Conservation (phyloP, 1,140 invertebrate species). For the Bombus consobrinus region DNA sequence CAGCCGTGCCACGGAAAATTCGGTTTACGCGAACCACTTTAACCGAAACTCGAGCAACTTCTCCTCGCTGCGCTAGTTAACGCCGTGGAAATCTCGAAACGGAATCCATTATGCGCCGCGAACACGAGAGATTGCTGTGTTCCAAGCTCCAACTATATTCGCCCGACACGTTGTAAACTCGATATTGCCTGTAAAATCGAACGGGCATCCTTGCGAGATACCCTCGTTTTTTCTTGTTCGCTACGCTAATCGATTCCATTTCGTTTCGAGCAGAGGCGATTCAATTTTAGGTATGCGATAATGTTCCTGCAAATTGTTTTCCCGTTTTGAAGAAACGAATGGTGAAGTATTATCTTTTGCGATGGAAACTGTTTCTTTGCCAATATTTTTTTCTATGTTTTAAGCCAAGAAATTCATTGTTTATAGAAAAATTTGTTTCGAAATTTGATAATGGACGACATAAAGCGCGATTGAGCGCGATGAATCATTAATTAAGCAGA, state of each 20-base stretch:
- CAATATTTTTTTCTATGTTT: no score
- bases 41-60: constrained; percentile 14
- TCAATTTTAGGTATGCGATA: neutral
- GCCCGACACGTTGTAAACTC: neutral
- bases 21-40: constrained; percentile 21
- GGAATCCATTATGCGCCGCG: constrained; percentile 27
- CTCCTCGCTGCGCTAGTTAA: constrained; percentile 18
- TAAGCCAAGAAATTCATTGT: no score
- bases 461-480: no score
- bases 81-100: constrained; percentile 26
- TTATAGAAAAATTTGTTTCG: no score
- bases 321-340: neutral
- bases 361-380: no score
- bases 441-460: no score
- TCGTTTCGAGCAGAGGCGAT: neutral
- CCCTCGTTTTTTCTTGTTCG: neutral
- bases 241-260: neutral
- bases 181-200: constrained; percentile 12
- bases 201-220: neutral
- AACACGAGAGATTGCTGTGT: constrained; percentile 8
- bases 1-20: constrained; percentile 5
- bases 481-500: no score
- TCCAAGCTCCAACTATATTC: neutral
- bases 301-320: neutral
- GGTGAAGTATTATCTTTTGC: neutral